Conservation (phyloP, 2,113 vertebrate genomes). For the Apaloderma vittatum region DNA sequence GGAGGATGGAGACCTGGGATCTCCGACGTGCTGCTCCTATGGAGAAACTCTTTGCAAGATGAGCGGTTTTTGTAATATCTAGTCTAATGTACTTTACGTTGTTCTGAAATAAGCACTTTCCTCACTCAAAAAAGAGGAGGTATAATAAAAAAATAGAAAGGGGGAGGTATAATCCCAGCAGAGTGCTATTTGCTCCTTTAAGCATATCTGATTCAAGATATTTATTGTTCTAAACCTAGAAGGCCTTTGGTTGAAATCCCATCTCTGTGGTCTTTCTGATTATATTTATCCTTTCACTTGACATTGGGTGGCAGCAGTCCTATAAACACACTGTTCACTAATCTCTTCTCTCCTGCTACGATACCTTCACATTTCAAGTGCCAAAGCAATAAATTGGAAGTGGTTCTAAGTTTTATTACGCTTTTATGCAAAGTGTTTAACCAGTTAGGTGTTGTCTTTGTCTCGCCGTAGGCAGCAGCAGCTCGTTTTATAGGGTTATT, state of each 20-base stretch:
- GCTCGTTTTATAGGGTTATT: neutral
- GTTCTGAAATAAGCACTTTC: neutral
- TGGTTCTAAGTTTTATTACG: conserved; percentile 3
- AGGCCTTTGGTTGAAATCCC: conserved; percentile 69
- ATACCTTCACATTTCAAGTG: conserved; percentile 9
- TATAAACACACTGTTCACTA: conserved; percentile 60
- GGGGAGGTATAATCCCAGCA: neutral
- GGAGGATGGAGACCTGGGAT: neutral
- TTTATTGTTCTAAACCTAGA: conserved; percentile 75
- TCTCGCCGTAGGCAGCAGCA: neutral
- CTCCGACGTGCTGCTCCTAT: neutral
- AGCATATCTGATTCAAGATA: conserved; percentile 55
- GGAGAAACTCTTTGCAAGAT: rapidly evolving
- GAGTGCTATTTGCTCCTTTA: conserved; percentile 44
- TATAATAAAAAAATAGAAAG: neutral
- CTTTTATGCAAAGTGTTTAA: conserved; percentile 48
- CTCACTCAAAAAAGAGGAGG: neutral
- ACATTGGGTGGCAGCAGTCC: conserved; percentile 71
- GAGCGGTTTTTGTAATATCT: rapidly evolving
- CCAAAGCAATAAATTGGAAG: conserved; percentile 58
- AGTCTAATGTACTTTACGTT: rapidly evolving
- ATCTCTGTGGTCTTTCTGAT: conserved; percentile 67
- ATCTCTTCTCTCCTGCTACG: conserved; percentile 22
- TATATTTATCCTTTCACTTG: conserved; percentile 71
- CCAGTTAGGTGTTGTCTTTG: conserved; percentile 18